Percentiles rank a stretch among this genome's conserved stretches.
These are phyloP conservation scores for Thysanoteuthis rhombus DNA, from an alignment of 2,888 invertebrate species.

Conservation along the genomic window DNA sequence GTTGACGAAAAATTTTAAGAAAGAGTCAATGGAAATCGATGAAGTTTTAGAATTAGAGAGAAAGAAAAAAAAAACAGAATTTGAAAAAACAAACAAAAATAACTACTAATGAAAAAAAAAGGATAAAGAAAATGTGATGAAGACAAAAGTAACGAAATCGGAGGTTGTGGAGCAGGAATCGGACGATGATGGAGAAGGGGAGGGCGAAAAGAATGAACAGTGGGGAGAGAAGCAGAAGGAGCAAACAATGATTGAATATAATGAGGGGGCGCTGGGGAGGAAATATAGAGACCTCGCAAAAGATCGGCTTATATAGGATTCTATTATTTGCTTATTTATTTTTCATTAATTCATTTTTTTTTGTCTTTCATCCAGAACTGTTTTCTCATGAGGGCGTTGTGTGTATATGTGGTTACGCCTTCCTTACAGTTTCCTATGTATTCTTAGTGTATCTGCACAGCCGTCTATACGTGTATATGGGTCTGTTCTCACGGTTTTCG, in stretches of 20 bases:
- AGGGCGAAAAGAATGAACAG: background rate
- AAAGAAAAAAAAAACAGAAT: too few species aligned
- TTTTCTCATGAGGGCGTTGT: background rate
- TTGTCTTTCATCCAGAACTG: background rate
- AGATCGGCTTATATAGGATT: background rate
- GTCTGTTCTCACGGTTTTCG: background rate
- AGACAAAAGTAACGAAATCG: background rate
- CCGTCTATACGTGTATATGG: background rate
- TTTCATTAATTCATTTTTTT: background rate
- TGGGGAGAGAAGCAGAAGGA: background rate
- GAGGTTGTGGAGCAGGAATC: background rate
- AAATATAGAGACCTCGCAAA: background rate
- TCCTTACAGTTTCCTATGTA: background rate
- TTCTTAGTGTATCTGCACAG: background rate
- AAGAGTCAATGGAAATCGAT: too few species aligned
- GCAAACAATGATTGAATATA: background rate
- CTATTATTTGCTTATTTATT: background rate
- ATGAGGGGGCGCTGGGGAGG: background rate
- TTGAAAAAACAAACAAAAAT: too few species aligned
- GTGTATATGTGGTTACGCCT: background rate
- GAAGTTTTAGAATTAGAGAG: too few species aligned
- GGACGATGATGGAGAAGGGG: background rate
- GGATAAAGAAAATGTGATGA: background rate
- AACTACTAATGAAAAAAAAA: too few species aligned
- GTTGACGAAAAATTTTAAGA: too few species aligned